Evolutionary conservation across 2,113 vertebrate genomes (phyloP), one percentile per base, ranked within the genome.

Genomic region (Oriolus oriolus): DNA sequence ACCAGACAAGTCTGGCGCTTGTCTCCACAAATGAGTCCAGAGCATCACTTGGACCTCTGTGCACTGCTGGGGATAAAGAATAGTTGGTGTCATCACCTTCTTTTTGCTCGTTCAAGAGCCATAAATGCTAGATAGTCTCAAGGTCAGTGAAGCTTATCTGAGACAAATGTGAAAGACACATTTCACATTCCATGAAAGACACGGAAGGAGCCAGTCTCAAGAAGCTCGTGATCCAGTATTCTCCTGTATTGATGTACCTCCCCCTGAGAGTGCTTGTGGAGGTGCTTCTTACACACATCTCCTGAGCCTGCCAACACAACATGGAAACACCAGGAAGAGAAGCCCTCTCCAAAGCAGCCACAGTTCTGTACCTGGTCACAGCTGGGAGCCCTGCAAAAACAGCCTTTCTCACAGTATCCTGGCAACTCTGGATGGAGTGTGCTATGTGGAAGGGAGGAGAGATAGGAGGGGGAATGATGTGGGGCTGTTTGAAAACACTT

Each of bases 351-450:
- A 49, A 64, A 85, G 85, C 26, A 47, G 37, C 28, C 70, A 39
- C 52, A 35, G 16, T n/a, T 77, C 66, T 50, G 37, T n/a, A 27
- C 45, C 37, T 47, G 56, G 27, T n/a, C 87, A 69, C 77, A 95
- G 74, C 75, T 86, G 81, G 63, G 31, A 81, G 61, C 56, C 65
- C n/a, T 71, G 56, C 37, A 39, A 66, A 93, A 75, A 16, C 37
- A 61, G 41, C 33, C 19, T 52, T 87, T 50, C 69, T 81, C 77
- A 84, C 81, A 39, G 79, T 45, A 93, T 76, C 87, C 86, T 95
- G 82, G 82, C 93, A 95, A 77, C 84, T 91, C 61, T 4, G 3
- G 16, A 52, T 44, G 33, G 20, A 64, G 44, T 9, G 35, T 71
- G 33, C 24, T 59, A 7, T 42, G 80, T 80, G 39, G 35, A 56